Evolutionary conservation across 2,888 invertebrate genomes (phyloP), one percentile per base, ranked within the genome.

Genomic region (Lasioglossum figueresi): DNA sequence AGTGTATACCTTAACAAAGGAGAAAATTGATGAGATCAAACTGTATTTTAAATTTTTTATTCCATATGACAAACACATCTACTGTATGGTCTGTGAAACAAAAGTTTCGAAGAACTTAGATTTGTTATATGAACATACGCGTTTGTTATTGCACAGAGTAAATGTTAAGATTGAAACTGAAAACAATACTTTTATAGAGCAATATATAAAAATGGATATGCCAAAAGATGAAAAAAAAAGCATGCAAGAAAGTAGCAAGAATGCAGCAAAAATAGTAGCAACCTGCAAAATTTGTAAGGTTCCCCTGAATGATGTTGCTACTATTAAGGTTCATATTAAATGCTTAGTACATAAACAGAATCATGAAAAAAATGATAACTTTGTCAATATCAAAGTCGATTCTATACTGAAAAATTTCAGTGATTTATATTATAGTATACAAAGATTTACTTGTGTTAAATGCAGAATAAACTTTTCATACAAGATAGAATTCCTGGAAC

Each of bases 401-500:
- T 2, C 19, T 19, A 6, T 88, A 23, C 40, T 80, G 16, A 10
- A 82, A 79, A 34, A 79, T 19, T 40, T 83, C 12, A 12, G 83
- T 31, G 72, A 76, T 27, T 45, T 81, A 31, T 89, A 91, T 85
- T 92, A 90, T 27, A 91, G 80, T 74, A 90, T 92, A 23, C 85
- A 91, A 19, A 76, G 79, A 10, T 93, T 87, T 81, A 72, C 75
- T 37, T 93, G 93, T 70, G 56, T 66, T 10, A 23, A 83, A n/a
- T 92, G 93, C 66, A 5, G 72, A 0, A 40, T 0, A n/a, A 83
- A 19, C 16, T 89, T 82, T 56, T 16, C 79, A 0, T 66, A 52
- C 6, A 92, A 91, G 80, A 59, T 84, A 2, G 59, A 85, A 12
- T 93, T 92, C 82, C 73, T 85, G 23, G 45, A 78, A 3, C 93